A percentile compares a stretch with the other conserved stretches of the same genome.
These are phyloP conservation scores for Sebastes minor DNA, from an alignment of 2,797 vertebrate species.

Conservation along the genomic window DNA sequence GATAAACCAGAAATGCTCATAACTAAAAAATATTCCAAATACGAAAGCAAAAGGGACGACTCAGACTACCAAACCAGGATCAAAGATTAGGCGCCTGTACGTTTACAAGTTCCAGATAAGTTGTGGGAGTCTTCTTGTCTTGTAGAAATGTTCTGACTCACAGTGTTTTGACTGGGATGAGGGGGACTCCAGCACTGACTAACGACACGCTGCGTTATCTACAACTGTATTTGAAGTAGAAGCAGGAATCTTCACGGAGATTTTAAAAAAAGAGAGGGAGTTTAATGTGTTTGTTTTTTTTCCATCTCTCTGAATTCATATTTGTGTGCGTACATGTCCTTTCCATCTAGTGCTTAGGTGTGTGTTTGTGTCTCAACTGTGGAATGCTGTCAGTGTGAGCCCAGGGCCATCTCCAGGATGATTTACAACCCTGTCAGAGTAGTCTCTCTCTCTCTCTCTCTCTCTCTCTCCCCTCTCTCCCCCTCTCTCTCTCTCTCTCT, in stretches of 20 bases:
- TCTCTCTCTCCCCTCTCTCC: too few relatives aligned
- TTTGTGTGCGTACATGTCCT: constrained; percentile 2
- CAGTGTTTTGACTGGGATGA: constrained; percentile 23
- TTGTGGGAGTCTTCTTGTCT: background rate
- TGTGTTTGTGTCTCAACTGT: constrained; percentile 38
- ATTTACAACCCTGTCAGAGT: constrained; percentile 65
- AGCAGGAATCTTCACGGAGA: background rate
- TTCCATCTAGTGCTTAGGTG: background rate
- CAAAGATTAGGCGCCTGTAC: background rate
- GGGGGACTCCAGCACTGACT: background rate
- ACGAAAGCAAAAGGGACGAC: background rate
- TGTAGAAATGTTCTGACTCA: constrained; percentile 33
- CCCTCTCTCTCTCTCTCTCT: constrained; percentile 7
- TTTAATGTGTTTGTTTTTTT: background rate
- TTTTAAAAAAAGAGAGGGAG: background rate
- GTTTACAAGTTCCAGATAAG: background rate
- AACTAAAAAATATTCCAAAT: background rate
- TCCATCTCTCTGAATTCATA: background rate
- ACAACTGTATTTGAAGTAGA: background rate
- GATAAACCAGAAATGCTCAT: background rate
- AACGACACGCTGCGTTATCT: background rate
- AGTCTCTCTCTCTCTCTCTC: constrained; percentile 12
- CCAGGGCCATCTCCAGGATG: constrained; percentile 45
- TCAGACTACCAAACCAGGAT: background rate
- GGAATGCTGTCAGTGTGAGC: constrained; percentile 69